A percentile compares a stretch with the other conserved stretches of the same genome.
phyloP scores from a whole-genome alignment of 2,113 vertebrate species.

The Trematocara macrostoma region DNA sequence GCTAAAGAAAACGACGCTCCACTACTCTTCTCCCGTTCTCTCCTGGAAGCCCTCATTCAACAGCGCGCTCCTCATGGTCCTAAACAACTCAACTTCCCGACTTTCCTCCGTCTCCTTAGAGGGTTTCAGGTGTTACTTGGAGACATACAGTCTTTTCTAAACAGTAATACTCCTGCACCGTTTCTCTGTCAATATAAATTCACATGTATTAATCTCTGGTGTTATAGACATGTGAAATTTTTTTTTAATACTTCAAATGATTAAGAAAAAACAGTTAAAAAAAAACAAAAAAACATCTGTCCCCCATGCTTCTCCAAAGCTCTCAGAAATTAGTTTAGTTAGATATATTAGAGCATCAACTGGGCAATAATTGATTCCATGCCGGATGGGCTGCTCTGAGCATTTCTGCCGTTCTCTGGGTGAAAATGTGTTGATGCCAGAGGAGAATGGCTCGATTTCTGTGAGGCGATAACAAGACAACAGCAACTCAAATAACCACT shows the following conservation, averaged over 20 bases:
- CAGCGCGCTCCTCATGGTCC: constrained; percentile 50
- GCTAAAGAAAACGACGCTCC: constrained; percentile 1
- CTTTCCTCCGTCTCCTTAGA: neutral
- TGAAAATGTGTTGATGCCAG: neutral
- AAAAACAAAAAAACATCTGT: fast-evolving
- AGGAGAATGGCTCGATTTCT: neutral
- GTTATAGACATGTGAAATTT: neutral
- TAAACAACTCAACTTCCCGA: neutral
- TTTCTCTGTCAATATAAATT: neutral
- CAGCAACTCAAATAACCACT: fast-evolving
- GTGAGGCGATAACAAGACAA: neutral
- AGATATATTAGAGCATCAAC: neutral
- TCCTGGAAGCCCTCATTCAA: constrained; percentile 12
- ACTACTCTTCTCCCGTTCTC: constrained; percentile 6
- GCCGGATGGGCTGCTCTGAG: neutral
- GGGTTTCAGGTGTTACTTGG: neutral
- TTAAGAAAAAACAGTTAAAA: neutral
- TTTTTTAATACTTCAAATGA: neutral
- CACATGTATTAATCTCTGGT: neutral
- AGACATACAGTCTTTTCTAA: neutral
- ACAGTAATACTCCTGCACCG: neutral
- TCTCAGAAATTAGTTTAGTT: neutral
- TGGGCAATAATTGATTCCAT: neutral
- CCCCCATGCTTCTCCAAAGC: neutral
- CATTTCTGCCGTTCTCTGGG: neutral